Conservation (phyloP, 2,797 vertebrate species). For the Microchirus variegatus region DNA sequence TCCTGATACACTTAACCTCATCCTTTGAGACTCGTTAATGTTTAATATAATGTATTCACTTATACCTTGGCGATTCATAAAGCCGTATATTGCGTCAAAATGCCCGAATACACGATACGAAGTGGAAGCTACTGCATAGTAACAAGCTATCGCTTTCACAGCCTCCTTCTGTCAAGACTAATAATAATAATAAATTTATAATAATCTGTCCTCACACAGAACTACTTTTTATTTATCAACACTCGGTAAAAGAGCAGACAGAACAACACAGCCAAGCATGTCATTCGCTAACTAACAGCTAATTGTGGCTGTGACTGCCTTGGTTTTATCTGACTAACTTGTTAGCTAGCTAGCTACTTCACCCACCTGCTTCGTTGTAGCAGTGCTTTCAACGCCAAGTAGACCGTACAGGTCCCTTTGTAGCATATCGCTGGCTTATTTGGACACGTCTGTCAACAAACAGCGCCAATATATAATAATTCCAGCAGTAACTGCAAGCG, state of each 20-base stretch:
- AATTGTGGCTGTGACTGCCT: neutral
- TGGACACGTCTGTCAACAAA: constrained; percentile 73
- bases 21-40: neutral
- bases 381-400: constrained; percentile 84
- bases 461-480: neutral
- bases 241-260: too few relatives aligned
- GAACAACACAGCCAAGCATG: too few relatives aligned
- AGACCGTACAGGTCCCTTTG: constrained; percentile 91
- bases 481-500: neutral
- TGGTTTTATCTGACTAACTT: neutral
- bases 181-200: too few relatives aligned
- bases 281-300: neutral
- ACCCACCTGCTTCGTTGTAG: constrained; percentile 88
- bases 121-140: too few relatives aligned
- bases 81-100: too few relatives aligned
- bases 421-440: constrained; percentile 85
- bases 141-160: too few relatives aligned
- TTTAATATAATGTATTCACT: too few relatives aligned
- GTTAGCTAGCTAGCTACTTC: neutral
- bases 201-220: too few relatives aligned
- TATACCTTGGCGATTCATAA: too few relatives aligned
- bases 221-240: too few relatives aligned
- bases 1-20: neutral
- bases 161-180: too few relatives aligned
- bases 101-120: too few relatives aligned